phyloP scores from a whole-genome alignment of 1,140 invertebrate species.

The Onthophagus taurus region DNA sequence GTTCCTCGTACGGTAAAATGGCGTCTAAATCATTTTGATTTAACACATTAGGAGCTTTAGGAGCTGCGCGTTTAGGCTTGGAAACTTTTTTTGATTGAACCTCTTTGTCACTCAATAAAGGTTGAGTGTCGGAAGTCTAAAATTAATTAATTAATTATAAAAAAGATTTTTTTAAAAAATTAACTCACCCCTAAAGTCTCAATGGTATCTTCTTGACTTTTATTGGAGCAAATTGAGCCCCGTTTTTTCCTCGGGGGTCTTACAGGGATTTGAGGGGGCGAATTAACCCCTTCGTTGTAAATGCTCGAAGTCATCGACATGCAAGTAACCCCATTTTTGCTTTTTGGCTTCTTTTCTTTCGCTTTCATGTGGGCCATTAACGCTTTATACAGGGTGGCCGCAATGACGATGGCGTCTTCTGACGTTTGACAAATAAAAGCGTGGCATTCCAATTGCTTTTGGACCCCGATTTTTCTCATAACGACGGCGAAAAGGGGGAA shows the following conservation, averaged over 20 bases:
- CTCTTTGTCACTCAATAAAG: conserved; percentile 7
- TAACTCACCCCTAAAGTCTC: conserved; percentile 30
- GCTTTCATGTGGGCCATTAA: conserved; percentile 68
- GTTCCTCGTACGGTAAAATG: conserved; percentile 41
- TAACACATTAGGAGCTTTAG: conserved; percentile 36
- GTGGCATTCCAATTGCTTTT: conserved; percentile 77
- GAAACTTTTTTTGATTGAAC: conserved; percentile 14
- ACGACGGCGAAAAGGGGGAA: conserved; percentile 85
- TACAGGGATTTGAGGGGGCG: conserved; percentile 40
- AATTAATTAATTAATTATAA: too few relatives aligned
- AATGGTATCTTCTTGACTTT: conserved; percentile 45
- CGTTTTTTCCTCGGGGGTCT: conserved; percentile 50
- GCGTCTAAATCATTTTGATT: conserved; percentile 35
- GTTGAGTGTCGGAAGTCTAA: conserved; percentile 28
- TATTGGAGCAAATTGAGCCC: conserved; percentile 46
- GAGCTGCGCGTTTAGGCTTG: conserved; percentile 20
- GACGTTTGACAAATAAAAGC: conserved; percentile 79
- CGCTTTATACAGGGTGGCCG: conserved; percentile 79
- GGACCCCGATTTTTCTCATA: conserved; percentile 69
- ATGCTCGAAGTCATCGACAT: conserved; percentile 31
- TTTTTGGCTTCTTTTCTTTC: conserved; percentile 47
- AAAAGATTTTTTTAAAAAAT: conserved; percentile 14
- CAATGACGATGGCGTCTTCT: conserved; percentile 83
- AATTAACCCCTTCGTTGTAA: conserved; percentile 33
- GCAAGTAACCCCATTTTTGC: conserved; percentile 49